Conservation (phyloP, 2,113 vertebrate species). For the Poeciliopsis occidentalis region DNA sequence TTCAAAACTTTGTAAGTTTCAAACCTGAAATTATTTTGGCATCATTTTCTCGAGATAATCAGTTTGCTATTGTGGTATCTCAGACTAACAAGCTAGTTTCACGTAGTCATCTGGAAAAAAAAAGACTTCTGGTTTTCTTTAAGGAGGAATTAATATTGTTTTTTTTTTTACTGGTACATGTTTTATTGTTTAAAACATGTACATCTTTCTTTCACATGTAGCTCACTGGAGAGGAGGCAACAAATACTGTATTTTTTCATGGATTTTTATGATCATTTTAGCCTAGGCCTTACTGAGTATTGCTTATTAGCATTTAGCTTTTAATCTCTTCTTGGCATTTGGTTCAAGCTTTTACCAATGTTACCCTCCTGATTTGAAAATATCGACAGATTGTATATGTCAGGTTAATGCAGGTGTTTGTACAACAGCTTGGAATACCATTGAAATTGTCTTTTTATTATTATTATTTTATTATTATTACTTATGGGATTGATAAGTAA, state of each 20-base stretch:
- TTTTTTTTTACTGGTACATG: too few species aligned
- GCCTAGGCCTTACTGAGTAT: constrained; percentile 58
- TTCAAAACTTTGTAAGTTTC: too few species aligned
- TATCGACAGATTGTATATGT: constrained; percentile 55
- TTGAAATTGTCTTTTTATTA: constrained; percentile 24
- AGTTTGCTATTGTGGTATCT: too few species aligned
- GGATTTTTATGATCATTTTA: constrained; percentile 60
- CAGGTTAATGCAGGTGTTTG: constrained; percentile 69
- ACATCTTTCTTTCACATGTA: constrained; percentile 50
- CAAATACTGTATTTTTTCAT: constrained; percentile 73
- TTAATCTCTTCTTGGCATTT: constrained; percentile 38
- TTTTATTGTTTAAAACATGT: too few species aligned
- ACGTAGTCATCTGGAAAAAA: too few species aligned
- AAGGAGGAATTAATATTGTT: too few species aligned
- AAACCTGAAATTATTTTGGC: too few species aligned
- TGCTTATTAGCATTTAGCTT: constrained; percentile 55
- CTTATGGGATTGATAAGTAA: too few species aligned
- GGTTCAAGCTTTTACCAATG: constrained; percentile 45
- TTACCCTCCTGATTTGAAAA: constrained; percentile 55
- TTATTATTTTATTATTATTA: too few species aligned
- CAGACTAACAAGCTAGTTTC: too few species aligned
- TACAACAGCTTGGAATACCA: constrained; percentile 42
- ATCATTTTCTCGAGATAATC: too few species aligned
- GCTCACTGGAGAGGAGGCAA: constrained; percentile 60
- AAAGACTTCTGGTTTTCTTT: too few species aligned